Base-by-base conservation (phyloP, 2,797 vertebrate species). In the Phoebastria nigripes region DNA sequence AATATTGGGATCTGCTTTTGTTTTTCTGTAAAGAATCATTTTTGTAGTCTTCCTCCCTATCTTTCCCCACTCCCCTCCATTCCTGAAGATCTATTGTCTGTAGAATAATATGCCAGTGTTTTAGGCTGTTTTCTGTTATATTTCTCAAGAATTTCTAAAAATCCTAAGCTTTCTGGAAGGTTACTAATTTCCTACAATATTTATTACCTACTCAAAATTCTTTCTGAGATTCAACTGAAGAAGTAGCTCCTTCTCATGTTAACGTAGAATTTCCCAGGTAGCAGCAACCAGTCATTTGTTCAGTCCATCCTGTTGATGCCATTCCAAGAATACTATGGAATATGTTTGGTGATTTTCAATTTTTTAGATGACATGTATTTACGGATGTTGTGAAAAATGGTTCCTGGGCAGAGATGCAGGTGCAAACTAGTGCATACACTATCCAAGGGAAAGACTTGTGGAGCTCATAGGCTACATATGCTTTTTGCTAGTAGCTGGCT, bases 1-100 rank as follows among this genome's bases (percentile, higher is more conserved):
- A 67, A 91, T 35, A 51, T 82, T 86, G 47, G 25, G 29, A 62
- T 86, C n/a, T 90, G 37, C 44, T 94, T 97, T 93, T 69, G 10
- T 29, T 77, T 41, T 59, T 87, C 8, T 61, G 5, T 42, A 44
- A 49, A 52, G 15, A 69, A 51, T 25, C 28, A 41, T 52, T 87
- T 56, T 61, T 77, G 7, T 58, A 16, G 46, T 58, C 76, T 71
- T 41, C 10, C 11, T 76, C 15, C 6, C 4, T 51, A 4, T n/a
- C 8, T 65, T 76, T 69, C 62, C 39, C 25, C 3, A 20, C 6
- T 52, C 0, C 15, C 4, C 2, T 62, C 12, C 9, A 26, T 76
- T 72, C 51, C 25, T 78, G 28, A 81, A 61, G 15, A 49, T 56
- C 8, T 39, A 22, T 8, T 52, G 3, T 49, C 44, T 76, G 6